These are phyloP conservation scores for Oligia fasciuncula DNA, from an alignment of 2,888 invertebrate species.

Conservation along the genomic window DNA sequence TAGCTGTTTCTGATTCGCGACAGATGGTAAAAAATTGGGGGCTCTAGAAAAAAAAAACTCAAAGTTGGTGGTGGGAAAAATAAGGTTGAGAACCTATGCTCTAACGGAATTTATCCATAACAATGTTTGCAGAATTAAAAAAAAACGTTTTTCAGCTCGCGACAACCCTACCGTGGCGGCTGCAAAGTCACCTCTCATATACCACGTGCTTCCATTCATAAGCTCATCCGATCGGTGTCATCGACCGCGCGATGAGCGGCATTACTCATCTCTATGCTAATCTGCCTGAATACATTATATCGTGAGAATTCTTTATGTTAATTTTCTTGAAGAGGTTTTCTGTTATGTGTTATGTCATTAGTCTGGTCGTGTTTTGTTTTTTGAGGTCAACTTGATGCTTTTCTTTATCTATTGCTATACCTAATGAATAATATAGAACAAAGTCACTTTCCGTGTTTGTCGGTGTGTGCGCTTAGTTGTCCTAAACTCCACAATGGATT, in stretches of 20 bases:
- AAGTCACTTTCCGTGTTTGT: background rate
- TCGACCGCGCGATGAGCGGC: constrained; percentile 63
- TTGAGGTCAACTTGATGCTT: constrained; percentile 6
- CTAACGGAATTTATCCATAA: too few relatives aligned
- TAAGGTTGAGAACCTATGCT: too few relatives aligned
- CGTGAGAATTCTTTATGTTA: constrained; percentile 59
- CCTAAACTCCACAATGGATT: background rate
- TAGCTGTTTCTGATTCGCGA: too few relatives aligned
- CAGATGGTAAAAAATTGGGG: too few relatives aligned
- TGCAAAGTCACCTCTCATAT: constrained; percentile 32
- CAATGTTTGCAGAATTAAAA: too few relatives aligned
- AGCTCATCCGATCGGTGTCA: constrained; percentile 56
- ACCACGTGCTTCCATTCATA: constrained; percentile 63
- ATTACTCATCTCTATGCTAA: constrained; percentile 66
- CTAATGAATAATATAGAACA: too few relatives aligned
- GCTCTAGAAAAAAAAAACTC: too few relatives aligned
- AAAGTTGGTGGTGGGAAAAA: too few relatives aligned
- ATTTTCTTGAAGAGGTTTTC: constrained; percentile 52
- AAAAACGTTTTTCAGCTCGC: too few relatives aligned
- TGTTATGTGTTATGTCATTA: constrained; percentile 23
- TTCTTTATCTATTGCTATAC: background rate
- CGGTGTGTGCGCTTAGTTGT: background rate
- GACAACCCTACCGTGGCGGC: constrained; percentile 37
- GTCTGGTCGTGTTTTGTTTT: constrained; percentile 22
- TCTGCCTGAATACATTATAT: constrained; percentile 61